These are phyloP conservation scores for Chlorospingus semifuscus DNA, from an alignment of 2,797 vertebrate genomes.

Conservation along the genomic window DNA sequence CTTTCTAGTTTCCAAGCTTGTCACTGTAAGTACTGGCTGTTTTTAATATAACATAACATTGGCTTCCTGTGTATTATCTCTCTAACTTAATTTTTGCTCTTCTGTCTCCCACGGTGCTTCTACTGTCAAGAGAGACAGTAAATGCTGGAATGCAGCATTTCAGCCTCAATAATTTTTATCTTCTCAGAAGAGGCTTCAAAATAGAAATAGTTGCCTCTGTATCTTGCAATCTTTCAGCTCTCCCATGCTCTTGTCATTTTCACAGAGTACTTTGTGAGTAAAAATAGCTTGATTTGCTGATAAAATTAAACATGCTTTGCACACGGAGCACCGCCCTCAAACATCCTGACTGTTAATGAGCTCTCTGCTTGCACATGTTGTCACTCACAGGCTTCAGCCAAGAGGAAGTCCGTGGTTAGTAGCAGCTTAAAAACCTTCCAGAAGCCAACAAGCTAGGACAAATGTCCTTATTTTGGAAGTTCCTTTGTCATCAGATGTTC, in stretches of 20 bases:
- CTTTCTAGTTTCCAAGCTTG: constrained; percentile 14
- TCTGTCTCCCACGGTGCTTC: neutral
- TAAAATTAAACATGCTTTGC: constrained; percentile 54
- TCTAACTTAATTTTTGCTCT: constrained; percentile 24
- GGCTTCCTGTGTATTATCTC: constrained; percentile 51
- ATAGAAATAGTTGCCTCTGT: constrained; percentile 12
- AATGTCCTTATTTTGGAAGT: neutral
- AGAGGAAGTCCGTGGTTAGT: constrained; percentile 33
- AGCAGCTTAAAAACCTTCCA: neutral
- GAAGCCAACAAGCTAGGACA: neutral
- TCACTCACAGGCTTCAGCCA: constrained; percentile 26
- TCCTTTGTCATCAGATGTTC: neutral
- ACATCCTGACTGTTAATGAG: constrained; percentile 47
- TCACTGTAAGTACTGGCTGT: constrained; percentile 8
- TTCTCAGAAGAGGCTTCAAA: constrained; percentile 24
- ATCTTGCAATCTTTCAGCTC: neutral
- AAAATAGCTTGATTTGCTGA: constrained; percentile 57
- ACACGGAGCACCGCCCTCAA: neutral
- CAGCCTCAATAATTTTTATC: constrained; percentile 24
- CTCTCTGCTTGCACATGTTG: neutral
- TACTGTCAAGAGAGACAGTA: constrained; percentile 10
- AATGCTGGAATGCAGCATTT: neutral
- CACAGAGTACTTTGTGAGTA: constrained; percentile 5
- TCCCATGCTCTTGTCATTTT: neutral
- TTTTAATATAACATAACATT: constrained; percentile 41